Conservation (phyloP, 2,113 vertebrate species). For the Oceanites oceanicus region DNA sequence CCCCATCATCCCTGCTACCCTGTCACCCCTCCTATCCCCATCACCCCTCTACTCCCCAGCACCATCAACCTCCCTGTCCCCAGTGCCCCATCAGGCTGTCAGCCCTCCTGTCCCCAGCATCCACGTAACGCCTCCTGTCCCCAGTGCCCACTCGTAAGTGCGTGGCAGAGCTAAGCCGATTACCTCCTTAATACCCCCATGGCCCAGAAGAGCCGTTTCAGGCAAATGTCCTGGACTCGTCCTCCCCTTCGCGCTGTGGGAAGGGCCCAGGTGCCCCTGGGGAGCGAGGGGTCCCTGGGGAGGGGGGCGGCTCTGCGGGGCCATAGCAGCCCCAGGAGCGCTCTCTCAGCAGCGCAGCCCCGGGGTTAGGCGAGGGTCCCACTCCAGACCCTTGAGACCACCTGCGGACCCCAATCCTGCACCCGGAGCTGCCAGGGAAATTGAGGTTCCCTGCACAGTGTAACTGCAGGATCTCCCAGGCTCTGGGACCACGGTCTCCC, state of each 20-base stretch:
- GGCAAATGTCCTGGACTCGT: neutral
- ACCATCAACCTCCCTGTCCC: neutral
- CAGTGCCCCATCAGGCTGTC: neutral
- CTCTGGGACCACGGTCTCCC: fast-evolving
- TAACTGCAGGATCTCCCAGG: neutral
- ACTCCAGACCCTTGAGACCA: fast-evolving
- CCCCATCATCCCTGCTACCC: neutral
- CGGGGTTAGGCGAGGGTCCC: neutral
- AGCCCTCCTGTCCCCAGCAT: neutral
- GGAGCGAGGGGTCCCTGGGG: neutral
- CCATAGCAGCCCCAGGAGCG: neutral
- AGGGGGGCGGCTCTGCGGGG: neutral
- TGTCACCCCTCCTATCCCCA: neutral
- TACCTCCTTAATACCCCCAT: slow-evolving; percentile 23
- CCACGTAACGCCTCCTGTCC: neutral
- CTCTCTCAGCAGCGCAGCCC: neutral
- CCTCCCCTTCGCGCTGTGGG: fast-evolving
- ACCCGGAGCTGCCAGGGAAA: neutral
- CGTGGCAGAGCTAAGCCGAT: neutral
- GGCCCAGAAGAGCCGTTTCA: slow-evolving; percentile 19
- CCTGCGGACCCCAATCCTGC: fast-evolving
- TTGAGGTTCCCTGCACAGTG: fast-evolving
- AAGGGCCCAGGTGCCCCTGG: fast-evolving
- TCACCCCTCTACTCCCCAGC: neutral
- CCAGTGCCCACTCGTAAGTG: neutral